Evolutionary conservation across 2,797 vertebrate genomes (phyloP), one percentile per base, ranked within the genome.

Genomic region (Myotis vivesi): DNA sequence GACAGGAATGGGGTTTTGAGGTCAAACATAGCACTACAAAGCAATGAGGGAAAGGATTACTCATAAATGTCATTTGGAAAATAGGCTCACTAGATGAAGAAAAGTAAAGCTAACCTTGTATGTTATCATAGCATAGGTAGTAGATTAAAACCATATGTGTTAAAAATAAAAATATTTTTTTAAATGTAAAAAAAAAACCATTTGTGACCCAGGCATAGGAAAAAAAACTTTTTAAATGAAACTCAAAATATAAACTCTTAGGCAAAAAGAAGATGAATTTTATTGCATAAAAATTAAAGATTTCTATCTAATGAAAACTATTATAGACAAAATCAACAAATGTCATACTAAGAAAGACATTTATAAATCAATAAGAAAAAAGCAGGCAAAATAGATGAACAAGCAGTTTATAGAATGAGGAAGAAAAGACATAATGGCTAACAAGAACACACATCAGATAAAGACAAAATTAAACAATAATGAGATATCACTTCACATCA

Each of bases 361-460:
- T 41, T 91, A 46, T 81, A 81, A 89, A 85, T n/a, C 46, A 85
- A 25, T 64, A 92, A 55, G 57, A 81, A 81, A 87, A 93, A 53
- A 38, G 68, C 0, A 82, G 57, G 59, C 17, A 73, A 79, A 73
- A 59, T n/a, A 83, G 46, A 76, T 44, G 25, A 85, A 82, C 41
- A 49, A 91, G 25, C 53, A 93, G 13, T 57, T 75, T 80, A 71
- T 20, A 19, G 41, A 44, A 64, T 25, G 44, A 64, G 11, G 68
- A 66, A 22, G 38, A 76, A 9, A 36, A 82, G 8, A 79, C 41
- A 84, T 17, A 57, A 28, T 46, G 3, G 30, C 33, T 79, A 80
- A 68, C 2, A 87, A 62, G n/a, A 88, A 57, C 8, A n/a, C 15
- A 55, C 0, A 89, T 41, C 33, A 91, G 44, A 73, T 33, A 75